A percentile compares a stretch with the other conserved stretches of the same genome.
These are phyloP conservation scores for Dynastes hyllus DNA, from an alignment of 2,888 invertebrate genomes.

Conservation along the genomic window DNA sequence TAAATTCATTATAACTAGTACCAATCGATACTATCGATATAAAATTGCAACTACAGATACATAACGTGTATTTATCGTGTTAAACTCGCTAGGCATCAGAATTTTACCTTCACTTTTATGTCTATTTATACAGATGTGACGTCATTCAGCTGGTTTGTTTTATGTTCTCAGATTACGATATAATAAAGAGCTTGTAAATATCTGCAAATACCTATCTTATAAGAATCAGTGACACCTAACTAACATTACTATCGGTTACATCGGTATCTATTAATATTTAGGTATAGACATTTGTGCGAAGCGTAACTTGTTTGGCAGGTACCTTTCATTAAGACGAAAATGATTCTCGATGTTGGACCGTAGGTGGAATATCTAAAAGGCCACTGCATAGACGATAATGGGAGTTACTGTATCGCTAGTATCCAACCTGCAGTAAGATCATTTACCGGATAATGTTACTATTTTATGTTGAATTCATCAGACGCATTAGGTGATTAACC, in stretches of 20 bases:
- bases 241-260: neutral
- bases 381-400: neutral
- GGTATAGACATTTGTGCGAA: neutral
- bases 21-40: neutral
- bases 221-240: conserved; percentile 7
- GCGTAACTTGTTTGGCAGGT: no score
- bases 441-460: neutral
- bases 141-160: neutral
- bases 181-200: conserved; percentile 2
- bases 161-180: neutral
- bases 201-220: neutral
- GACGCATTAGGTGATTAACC: conserved; percentile 9
- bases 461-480: neutral
- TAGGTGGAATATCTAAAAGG: no score
- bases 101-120: conserved; percentile 42
- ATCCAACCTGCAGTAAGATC: neutral
- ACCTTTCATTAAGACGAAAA: no score
- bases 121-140: conserved; percentile 9
- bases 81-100: conserved; percentile 19
- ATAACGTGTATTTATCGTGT: conserved; percentile 10
- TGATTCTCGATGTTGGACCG: no score
- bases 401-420: neutral
- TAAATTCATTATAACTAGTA: no score
- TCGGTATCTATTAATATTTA: neutral
- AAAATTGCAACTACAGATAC: conserved; percentile 22